Percentiles rank a stretch among this genome's conserved stretches.
Conservation (phyloP, 2,797 vertebrate genomes). For the Philypnodon macrostomus region DNA sequence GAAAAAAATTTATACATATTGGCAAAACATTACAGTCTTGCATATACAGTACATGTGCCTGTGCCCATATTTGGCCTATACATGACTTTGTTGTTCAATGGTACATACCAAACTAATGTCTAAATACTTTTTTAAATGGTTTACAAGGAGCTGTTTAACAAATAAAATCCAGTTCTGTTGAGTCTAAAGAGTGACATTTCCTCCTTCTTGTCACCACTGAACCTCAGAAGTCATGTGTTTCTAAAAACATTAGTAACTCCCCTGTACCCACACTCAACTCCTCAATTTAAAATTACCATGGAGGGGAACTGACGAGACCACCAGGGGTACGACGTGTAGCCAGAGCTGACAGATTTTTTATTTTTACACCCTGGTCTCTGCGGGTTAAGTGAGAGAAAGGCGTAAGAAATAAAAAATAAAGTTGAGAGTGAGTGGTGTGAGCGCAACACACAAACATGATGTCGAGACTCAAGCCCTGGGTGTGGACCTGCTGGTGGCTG, state of each 20-base stretch:
- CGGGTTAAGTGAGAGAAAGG: conserved; percentile 45
- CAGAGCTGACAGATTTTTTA: conserved; percentile 37
- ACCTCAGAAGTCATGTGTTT: conserved; percentile 57
- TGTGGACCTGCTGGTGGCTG: conserved; percentile 44
- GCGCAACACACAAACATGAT: conserved; percentile 24
- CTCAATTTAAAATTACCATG: conserved; percentile 47
- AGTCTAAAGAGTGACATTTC: conserved; percentile 48
- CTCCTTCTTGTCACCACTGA: conserved; percentile 41
- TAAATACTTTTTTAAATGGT: neutral
- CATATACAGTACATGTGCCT: too few relatives aligned
- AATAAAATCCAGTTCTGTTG: conserved; percentile 29
- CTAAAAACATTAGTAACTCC: conserved; percentile 58
- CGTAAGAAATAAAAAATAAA: too few relatives aligned
- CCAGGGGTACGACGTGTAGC: conserved; percentile 22
- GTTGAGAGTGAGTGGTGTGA: conserved; percentile 29
- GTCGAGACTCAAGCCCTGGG: conserved; percentile 13
- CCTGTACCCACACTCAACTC: conserved; percentile 55
- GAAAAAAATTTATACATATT: too few relatives aligned
- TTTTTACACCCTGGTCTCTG: conserved; percentile 45
- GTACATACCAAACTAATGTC: too few relatives aligned
- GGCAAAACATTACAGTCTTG: too few relatives aligned
- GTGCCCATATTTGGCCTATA: too few relatives aligned
- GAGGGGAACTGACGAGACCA: conserved; percentile 42
- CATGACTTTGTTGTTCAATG: too few relatives aligned
- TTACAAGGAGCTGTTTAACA: conserved; percentile 21